phyloP scores from a whole-genome alignment of 1,140 invertebrate species.

The Steinernema feltiae region DNA sequence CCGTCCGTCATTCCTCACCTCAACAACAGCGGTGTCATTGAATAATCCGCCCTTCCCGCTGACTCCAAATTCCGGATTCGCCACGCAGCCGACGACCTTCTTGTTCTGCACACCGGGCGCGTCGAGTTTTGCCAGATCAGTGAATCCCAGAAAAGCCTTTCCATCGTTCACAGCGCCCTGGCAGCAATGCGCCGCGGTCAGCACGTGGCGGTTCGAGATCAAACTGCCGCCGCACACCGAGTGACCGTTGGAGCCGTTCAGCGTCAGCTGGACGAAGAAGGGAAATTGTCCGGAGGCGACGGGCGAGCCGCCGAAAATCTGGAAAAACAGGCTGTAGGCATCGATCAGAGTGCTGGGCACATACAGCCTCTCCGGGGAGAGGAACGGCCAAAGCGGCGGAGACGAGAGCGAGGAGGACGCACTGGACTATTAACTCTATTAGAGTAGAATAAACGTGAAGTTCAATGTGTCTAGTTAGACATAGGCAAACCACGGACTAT shows the following conservation, averaged over 20 bases:
- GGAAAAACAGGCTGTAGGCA: background rate
- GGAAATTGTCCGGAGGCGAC: background rate
- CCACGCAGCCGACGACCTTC: background rate
- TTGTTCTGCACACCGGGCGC: background rate
- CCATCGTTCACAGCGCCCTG: background rate
- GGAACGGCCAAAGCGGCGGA: background rate
- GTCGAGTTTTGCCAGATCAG: background rate
- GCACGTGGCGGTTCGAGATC: background rate
- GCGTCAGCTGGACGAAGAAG: background rate
- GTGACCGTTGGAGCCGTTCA: background rate
- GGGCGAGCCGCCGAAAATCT: background rate
- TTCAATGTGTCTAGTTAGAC: no score
- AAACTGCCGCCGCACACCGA: background rate
- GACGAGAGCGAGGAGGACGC: background rate
- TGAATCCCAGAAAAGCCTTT: background rate
- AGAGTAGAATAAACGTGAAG: no score
- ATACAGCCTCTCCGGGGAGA: background rate
- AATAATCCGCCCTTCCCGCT: background rate
- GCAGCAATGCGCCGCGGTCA: background rate
- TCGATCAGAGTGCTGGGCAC: background rate
- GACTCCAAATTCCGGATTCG: background rate
- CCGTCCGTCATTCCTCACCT: background rate
- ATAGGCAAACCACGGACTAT: no score
- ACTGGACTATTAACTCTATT: no score
- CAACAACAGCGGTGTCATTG: background rate